Evolutionary conservation across 2,888 invertebrate species (phyloP).

Genomic region (Drosophila algonquin): DNA sequence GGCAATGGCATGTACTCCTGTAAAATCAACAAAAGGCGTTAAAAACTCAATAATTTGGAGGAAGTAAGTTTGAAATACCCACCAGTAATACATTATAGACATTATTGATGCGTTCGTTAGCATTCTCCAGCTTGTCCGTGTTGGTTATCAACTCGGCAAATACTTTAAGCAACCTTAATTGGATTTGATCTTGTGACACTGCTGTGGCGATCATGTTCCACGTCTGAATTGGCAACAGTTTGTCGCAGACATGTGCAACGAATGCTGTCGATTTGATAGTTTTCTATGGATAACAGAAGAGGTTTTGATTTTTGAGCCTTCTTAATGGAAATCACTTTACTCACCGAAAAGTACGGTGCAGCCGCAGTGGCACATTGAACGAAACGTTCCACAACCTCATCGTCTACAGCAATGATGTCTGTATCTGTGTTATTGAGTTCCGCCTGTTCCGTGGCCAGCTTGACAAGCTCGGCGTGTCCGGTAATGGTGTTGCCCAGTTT

Average conservation of each 20-base stretch:
- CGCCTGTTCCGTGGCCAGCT: slow-evolving; percentile 93
- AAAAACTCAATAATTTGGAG: background rate
- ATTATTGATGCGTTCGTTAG: slow-evolving; percentile 89
- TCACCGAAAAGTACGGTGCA: slow-evolving; percentile 94
- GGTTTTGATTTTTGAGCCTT: slow-evolving; percentile 12
- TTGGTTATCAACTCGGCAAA: slow-evolving; percentile 93
- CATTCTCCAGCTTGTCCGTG: slow-evolving; percentile 90
- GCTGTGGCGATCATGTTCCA: slow-evolving; percentile 87
- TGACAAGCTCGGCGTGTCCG: slow-evolving; percentile 94
- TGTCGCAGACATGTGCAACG: slow-evolving; percentile 92
- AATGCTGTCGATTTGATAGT: slow-evolving; percentile 94
- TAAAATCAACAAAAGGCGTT: background rate
- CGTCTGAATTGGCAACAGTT: slow-evolving; percentile 90
- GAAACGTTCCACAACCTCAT: slow-evolving; percentile 91
- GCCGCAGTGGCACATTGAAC: slow-evolving; percentile 94
- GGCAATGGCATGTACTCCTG: slow-evolving; percentile 95
- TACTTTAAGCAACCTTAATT: slow-evolving; percentile 92
- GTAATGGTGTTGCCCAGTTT: slow-evolving; percentile 91
- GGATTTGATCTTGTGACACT: slow-evolving; percentile 87
- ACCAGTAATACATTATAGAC: slow-evolving; percentile 92
- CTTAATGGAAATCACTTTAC: background rate
- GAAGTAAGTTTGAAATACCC: slow-evolving; percentile 76
- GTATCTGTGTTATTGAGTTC: slow-evolving; percentile 89
- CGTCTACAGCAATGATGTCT: slow-evolving; percentile 85
- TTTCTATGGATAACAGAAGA: slow-evolving; percentile 85